Base-by-base conservation (phyloP, 1,140 invertebrate species). In the Bombus terrestris region DNA sequence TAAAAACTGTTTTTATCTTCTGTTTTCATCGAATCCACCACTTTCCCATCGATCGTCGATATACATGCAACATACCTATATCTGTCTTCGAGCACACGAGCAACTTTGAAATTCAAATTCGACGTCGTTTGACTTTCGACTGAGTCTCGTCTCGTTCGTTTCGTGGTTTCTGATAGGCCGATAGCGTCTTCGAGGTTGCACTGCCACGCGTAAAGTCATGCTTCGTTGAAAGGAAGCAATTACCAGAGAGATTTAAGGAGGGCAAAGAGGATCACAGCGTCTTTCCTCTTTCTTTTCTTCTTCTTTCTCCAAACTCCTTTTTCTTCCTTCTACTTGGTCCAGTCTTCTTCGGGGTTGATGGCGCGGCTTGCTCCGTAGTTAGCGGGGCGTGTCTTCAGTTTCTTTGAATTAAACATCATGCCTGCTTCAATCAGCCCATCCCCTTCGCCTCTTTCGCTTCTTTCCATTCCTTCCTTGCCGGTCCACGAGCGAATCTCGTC, bases 341-440 rank as follows among this genome's bases (percentile, higher is more conserved):
- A 68, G 85, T 87, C 81, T 81, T 90, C 81, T 39, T 83, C 86
- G 79, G 72, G 89, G 83, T 88, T 88, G 89, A 91, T 90, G 83
- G 69, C 83, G 76, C 83, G 71, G 81, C 78, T 90, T 88, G 89
- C 76, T 87, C 64, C 87, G 89, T 89, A 90, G 89, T 91, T 91
- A 90, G 89, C 90, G 90, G 89, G 82, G 88, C 81, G 92, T 91
- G 89, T 91, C 89, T 92, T 92, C 88, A 88, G 89, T 94, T 93
- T 93, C 93, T 93, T 93, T 94, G 92, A 94, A 93, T 94, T 94
- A 94, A 94, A 94, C 92, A 93, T 93, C 90, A 86, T 90, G 90
- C 91, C 88, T 77, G 90, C 91, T 93, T 93, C 92, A 93, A 93
- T 93, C 92, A 93, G 89, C 88, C 81, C 85, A 73, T 84, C 85